These are phyloP conservation scores for Xestia xanthographa DNA, from an alignment of 2,888 invertebrate species.

Conservation along the genomic window DNA sequence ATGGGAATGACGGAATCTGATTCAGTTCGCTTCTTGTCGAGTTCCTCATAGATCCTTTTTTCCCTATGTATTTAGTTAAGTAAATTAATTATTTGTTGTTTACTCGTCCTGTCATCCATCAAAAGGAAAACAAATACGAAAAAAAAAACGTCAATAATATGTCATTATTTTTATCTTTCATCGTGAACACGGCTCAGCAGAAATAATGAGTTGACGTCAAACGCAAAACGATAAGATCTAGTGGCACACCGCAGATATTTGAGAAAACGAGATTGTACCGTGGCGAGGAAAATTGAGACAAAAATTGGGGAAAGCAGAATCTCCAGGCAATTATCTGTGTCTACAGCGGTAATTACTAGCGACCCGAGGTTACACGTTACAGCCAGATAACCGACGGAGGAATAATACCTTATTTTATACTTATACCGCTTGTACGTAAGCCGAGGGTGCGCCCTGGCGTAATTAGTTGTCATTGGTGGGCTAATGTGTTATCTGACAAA, in stretches of 20 bases:
- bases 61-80: neutral
- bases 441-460: slow-evolving; percentile 35
- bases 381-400: slow-evolving; percentile 74
- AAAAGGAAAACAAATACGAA: slow-evolving; percentile 2
- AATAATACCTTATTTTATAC: slow-evolving; percentile 60
- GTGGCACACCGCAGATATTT: slow-evolving; percentile 42
- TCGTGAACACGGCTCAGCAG: slow-evolving; percentile 27
- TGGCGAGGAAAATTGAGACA: slow-evolving; percentile 67
- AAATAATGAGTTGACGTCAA: slow-evolving; percentile 48
- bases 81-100: neutral
- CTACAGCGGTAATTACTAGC: slow-evolving; percentile 79
- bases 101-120: neutral
- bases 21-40: slow-evolving; percentile 2
- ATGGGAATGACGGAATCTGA: slow-evolving; percentile 10
- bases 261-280: slow-evolving; percentile 39
- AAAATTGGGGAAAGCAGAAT: slow-evolving; percentile 74
- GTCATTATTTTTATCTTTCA: slow-evolving; percentile 42
- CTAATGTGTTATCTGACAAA: slow-evolving; percentile 47
- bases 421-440: slow-evolving; percentile 34
- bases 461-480: slow-evolving; percentile 59
- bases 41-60: neutral
- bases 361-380: slow-evolving; percentile 71
- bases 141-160: slow-evolving; percentile 18
- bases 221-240: slow-evolving; percentile 46
- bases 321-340: slow-evolving; percentile 80